Evolutionary conservation across 1,140 invertebrate genomes (phyloP), one percentile per base, ranked within the genome.

Genomic region (Acyrthosiphon pisum): DNA sequence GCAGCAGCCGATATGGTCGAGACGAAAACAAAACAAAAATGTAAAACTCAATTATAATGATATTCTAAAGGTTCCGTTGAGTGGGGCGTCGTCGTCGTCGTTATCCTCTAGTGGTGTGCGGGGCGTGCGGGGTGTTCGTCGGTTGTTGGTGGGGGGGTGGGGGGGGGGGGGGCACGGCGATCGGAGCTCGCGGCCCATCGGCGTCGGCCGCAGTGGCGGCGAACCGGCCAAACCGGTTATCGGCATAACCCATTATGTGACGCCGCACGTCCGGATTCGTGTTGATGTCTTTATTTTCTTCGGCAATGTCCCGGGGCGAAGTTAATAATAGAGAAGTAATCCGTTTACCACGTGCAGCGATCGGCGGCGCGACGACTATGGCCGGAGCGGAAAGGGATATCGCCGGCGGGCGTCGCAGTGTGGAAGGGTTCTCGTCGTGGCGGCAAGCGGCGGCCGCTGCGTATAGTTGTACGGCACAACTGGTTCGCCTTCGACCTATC

Each of bases 301-400:
- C 90, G 90, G 23, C 87, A n/a, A 50, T 83, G 90, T 60, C 90
- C 60, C n/a, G 68, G 68, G 46, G 90, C 44, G 90, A 56, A 92
- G 90, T 92, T 92, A 92, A 92, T 92, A 92, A 92, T 92, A 92
- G 90, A 92, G 90, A 92, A 92, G 90, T 92, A 92, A 92, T 92
- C 90, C 90, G 90, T 92, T 92, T 92, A 92, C 90, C 41, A 20
- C 46, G n/a, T 18, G 26, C 18, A 30, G 26, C 30, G 86, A 20
- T 18, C 9, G 84, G 23, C 23, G 35, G 81, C 22, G n/a, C 35
- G 37, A 41, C 35, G 37, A 35, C 76, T 84, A 44, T 6, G 41
- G 44, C 41, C 35, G 81, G 41, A 46, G 44, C 41, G 84, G 44
- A 30, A 87, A n/a, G 41, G 44, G 44, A 30, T 30, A 22, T 37